Conservation (phyloP, 1,140 invertebrate species). For the Subanguina moxae region DNA sequence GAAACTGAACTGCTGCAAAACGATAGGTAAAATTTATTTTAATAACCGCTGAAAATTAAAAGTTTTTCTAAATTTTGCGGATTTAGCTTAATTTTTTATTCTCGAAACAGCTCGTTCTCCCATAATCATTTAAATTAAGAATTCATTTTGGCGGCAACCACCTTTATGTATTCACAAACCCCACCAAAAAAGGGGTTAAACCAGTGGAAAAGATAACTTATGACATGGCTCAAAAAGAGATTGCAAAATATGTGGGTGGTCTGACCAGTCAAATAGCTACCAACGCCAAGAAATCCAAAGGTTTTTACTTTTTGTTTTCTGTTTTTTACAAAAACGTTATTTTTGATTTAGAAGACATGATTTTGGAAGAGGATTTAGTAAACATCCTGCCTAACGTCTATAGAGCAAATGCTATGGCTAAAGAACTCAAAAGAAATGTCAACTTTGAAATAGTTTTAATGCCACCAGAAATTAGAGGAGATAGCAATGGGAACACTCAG, state of each 20-base stretch:
- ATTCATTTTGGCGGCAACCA: conserved; percentile 66
- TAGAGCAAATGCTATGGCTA: conserved; percentile 67
- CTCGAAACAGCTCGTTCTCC: not conserved
- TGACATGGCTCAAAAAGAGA: conserved; percentile 67
- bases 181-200: conserved; percentile 57
- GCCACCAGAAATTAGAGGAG: conserved; percentile 64
- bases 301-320: not conserved
- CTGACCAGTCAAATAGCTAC: conserved; percentile 7
- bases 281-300: conserved; percentile 10
- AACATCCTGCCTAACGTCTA: conserved; percentile 66
- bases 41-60: too few species aligned
- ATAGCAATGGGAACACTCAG: not conserved
- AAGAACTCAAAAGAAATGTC: conserved; percentile 65
- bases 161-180: conserved; percentile 65
- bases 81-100: too few species aligned
- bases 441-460: conserved; percentile 67
- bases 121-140: conserved; percentile 49
- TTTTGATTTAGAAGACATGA: conserved; percentile 61
- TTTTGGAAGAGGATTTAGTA: conserved; percentile 66
- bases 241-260: conserved; percentile 59
- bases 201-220: conserved; percentile 62
- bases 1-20: conserved; percentile 63
- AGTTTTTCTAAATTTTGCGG: too few species aligned
- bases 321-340: not conserved
- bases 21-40: conserved; percentile 62